phyloP scores from a whole-genome alignment of 23 tunicate genomes.

The Trididemnum miniatum region DNA sequence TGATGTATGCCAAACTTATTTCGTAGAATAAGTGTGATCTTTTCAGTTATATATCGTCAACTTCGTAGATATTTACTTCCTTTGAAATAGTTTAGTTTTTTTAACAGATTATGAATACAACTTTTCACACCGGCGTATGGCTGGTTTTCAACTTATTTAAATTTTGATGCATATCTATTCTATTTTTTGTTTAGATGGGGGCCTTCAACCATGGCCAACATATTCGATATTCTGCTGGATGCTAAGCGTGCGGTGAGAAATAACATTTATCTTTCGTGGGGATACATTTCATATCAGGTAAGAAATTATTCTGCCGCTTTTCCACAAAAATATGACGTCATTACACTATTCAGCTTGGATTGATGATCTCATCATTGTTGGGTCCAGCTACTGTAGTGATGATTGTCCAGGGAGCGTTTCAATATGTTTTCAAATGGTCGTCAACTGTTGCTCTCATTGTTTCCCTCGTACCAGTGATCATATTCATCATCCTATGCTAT shows the following conservation, averaged over 20 bases:
- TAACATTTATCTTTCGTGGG: constrained; percentile 92
- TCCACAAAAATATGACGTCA: not conserved
- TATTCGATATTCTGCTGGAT: constrained; percentile 87
- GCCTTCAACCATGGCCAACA: constrained; percentile 99
- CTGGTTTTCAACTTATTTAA: no score
- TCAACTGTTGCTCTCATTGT: constrained; percentile 65
- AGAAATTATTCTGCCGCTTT: not conserved
- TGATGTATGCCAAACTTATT: no score
- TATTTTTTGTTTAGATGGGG: constrained; percentile 80
- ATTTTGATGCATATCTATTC: no score
- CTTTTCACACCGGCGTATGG: no score
- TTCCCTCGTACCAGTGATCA: constrained; percentile 85
- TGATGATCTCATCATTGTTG: constrained; percentile 84
- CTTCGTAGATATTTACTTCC: no score
- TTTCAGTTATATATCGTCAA: no score
- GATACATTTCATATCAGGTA: constrained; percentile 92
- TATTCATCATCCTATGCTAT: constrained; percentile 84
- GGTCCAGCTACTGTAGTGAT: constrained; percentile 93
- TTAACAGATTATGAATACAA: no score
- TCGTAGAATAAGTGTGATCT: no score
- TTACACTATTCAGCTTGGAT: constrained; percentile 84
- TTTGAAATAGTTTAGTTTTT: no score
- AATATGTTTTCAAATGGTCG: constrained; percentile 70
- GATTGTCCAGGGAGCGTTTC: constrained; percentile 87
- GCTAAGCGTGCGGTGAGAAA: constrained; percentile 79